Conservation (phyloP, 2,113 vertebrate species). For the Callipepla californica region DNA sequence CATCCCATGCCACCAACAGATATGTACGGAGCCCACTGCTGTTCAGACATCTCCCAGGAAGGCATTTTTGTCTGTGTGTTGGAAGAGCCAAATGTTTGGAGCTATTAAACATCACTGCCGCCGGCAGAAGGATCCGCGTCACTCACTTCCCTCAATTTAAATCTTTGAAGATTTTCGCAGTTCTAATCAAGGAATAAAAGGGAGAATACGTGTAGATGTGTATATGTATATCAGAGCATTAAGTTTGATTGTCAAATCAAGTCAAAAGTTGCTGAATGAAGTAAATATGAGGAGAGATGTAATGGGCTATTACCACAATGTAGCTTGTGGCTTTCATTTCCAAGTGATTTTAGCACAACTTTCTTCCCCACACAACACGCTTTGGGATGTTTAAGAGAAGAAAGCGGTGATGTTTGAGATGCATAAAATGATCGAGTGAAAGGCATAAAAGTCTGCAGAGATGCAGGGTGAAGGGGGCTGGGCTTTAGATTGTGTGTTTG, state of each 20-base stretch:
- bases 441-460: neutral
- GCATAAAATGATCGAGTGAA: neutral
- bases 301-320: neutral
- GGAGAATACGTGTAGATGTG: neutral
- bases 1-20: rapidly evolving
- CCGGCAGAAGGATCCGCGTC: constrained; percentile 6
- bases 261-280: constrained; percentile 19
- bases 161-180: neutral
- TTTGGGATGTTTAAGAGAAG: neutral
- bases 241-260: constrained; percentile 56
- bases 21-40: neutral
- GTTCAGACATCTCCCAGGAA: neutral
- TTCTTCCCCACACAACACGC: neutral
- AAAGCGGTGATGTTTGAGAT: neutral
- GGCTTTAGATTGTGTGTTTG: neutral
- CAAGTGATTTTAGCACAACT: neutral
- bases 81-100: neutral
- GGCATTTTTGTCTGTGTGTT: neutral
- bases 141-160: constrained; percentile 11
- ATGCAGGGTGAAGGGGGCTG: neutral
- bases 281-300: neutral
- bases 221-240: constrained; percentile 26
- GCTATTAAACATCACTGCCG: constrained; percentile 35
- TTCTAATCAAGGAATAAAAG: constrained; percentile 42
- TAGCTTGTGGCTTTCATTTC: neutral